A percentile compares a stretch with the other conserved stretches of the same genome.
Evolutionary conservation across 2,113 vertebrate genomes (phyloP).

Genomic region (Myxocyprinus asiaticus): DNA sequence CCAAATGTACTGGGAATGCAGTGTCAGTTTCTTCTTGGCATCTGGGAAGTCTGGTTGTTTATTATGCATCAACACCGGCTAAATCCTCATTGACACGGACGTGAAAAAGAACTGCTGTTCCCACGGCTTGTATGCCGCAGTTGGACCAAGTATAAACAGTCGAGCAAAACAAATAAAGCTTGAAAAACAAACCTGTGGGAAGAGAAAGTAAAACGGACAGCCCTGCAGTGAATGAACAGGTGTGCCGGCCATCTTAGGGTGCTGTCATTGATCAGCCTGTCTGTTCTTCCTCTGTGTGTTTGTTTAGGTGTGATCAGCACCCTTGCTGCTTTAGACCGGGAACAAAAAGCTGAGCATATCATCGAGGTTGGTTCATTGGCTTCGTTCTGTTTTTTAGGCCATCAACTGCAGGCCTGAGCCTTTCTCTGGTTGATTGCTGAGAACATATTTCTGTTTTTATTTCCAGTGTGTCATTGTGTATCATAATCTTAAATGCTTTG

Average conservation of each 20-base stretch:
- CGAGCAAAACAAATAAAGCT: constrained; percentile 41
- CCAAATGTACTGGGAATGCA: not conserved
- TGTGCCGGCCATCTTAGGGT: constrained; percentile 45
- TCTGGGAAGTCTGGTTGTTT: too few relatives aligned
- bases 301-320: constrained; percentile 88
- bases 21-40: not conserved
- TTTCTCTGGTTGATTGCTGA: not conserved
- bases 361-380: constrained; percentile 83
- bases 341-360: constrained; percentile 90
- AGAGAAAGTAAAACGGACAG: constrained; percentile 30
- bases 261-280: constrained; percentile 43
- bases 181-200: constrained; percentile 40
- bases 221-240: constrained; percentile 42
- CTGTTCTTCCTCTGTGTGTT: constrained; percentile 46
- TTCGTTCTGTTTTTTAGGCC: constrained; percentile 2
- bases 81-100: not conserved
- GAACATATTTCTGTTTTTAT: too few relatives aligned
- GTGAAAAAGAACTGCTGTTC: constrained; percentile 18
- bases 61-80: not conserved
- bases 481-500: too few relatives aligned
- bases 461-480: too few relatives aligned
- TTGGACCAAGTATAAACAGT: constrained; percentile 20
- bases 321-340: constrained; percentile 84
- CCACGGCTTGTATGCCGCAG: constrained; percentile 16
- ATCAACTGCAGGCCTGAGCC: not conserved